Base-by-base conservation (phyloP, 2,888 invertebrate genomes). In the Melanchra persicariae region DNA sequence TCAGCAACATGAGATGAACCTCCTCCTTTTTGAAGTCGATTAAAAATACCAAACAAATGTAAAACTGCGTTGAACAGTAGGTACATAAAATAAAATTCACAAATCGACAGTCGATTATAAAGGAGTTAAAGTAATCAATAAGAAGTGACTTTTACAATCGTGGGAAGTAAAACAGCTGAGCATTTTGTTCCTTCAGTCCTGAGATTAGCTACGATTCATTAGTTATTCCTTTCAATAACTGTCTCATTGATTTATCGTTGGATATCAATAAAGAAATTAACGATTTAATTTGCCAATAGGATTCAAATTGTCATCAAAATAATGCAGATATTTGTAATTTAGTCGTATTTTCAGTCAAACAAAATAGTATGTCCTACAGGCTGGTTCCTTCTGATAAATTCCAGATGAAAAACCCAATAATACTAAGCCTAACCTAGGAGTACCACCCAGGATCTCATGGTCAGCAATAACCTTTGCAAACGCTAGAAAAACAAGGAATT, bases 121-220 rank as follows among this genome's bases (percentile, higher is more conserved):
- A 59, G 17, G 34, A 66, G 49, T 54, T 37, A 45, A 22, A 22
- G 26, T 58, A 63, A 73, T 82, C 73, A 37, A 78, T 82, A 82
- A 68, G 10, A 54, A 34, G 62, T 63, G 62, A 60, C 58, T 73
- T 54, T 51, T 60, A 66, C 34, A 60, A 47, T 26, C 55, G 58
- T 69, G 79, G 58, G 79, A 79, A 65, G n/a, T 64, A 34, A 30
- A 54, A 17, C 79, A 69, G 68, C 54, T 78, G 82, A 55, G 58
- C 17, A 22, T 58, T 64, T 68, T 72, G 82, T 63, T 43, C 49
- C 47, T 49, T 58, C 40, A 51, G 55, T 68, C 30, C 22, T 43
- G 1, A 55, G 58, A 73, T 73, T 65, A 63, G 58, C 37, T 73
- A 7, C 30, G 24, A 72, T 30, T 51, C 37, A 45, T 77, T 81